Evolutionary conservation across 1,140 invertebrate species (phyloP).

Genomic region (Cherax quadricarinatus): DNA sequence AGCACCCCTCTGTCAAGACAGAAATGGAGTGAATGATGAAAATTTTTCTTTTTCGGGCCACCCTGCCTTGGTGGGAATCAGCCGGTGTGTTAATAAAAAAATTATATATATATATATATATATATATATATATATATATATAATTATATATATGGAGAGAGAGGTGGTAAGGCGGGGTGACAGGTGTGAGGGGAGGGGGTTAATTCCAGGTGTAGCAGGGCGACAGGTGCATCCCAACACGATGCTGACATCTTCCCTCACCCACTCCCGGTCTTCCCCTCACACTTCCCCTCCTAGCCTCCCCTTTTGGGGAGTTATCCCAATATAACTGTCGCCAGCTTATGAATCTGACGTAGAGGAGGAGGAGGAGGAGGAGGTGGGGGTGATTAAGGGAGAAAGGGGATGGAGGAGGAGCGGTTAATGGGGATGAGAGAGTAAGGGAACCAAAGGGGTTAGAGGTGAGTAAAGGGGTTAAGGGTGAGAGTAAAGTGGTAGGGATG

Average conservation of each 20-base stretch:
- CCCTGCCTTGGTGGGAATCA: too few species aligned
- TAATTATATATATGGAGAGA: too few species aligned
- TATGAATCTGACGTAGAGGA: background rate
- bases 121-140: too few species aligned
- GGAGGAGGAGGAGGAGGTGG: background rate
- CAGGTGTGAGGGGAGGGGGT: background rate
- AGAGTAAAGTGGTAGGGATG: background rate
- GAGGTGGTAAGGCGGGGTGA: background rate
- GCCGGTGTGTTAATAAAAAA: too few species aligned
- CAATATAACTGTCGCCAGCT: background rate
- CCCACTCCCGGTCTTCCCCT: background rate
- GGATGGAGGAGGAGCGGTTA: background rate
- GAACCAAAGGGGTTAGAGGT: background rate
- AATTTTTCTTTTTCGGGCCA: too few species aligned
- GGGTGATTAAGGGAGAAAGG: background rate
- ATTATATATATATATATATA: too few species aligned
- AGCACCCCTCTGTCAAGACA: too few species aligned
- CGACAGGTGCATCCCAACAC: background rate
- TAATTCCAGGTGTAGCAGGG: background rate
- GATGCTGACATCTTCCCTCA: background rate
- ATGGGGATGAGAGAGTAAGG: background rate
- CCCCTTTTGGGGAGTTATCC: background rate
- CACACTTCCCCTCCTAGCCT: slow-evolving; percentile 1
- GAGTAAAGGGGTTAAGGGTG: background rate
- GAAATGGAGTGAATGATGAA: too few species aligned